Evolutionary conservation across 64 coral and sea anemone species (phyloP).

Genomic region (Pocillopora damicornis): DNA sequence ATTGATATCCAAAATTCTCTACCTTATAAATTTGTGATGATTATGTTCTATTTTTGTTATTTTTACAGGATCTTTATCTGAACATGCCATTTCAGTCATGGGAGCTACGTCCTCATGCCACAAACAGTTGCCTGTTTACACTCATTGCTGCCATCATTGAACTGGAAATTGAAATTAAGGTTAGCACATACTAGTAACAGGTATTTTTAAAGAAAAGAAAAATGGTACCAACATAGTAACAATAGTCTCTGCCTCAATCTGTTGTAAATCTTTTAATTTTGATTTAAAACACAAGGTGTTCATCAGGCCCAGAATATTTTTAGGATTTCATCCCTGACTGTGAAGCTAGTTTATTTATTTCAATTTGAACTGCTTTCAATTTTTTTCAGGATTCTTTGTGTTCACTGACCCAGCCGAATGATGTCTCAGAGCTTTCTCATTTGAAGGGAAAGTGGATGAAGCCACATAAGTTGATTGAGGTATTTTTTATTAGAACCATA

Average conservation of each 20-base stretch:
- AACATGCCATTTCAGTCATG: constrained; percentile 99
- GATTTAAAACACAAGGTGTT: not conserved
- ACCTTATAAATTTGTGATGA: too few species aligned
- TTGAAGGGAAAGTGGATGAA: constrained; percentile 79
- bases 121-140: constrained; percentile 85
- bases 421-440: constrained; percentile 45
- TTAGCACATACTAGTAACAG: not conserved
- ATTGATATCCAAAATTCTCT: too few species aligned
- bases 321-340: too few species aligned
- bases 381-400: constrained; percentile 65
- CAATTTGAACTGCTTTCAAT: not conserved
- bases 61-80: constrained; percentile 78
- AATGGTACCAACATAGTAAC: too few species aligned
- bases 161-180: constrained; percentile 92
- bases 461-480: constrained; percentile 75
- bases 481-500: not conserved
- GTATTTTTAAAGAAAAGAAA: too few species aligned
- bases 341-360: too few species aligned
- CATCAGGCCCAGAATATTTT: not conserved
- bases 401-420: constrained; percentile 59
- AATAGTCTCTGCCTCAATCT: too few species aligned
- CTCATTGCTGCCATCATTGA: constrained; percentile 90
- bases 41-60: not conserved
- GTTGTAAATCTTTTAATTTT: too few species aligned
- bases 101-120: constrained; percentile 81